These are phyloP conservation scores for Lepidurus arcticus DNA, from an alignment of 1,140 invertebrate species.

Conservation along the genomic window DNA sequence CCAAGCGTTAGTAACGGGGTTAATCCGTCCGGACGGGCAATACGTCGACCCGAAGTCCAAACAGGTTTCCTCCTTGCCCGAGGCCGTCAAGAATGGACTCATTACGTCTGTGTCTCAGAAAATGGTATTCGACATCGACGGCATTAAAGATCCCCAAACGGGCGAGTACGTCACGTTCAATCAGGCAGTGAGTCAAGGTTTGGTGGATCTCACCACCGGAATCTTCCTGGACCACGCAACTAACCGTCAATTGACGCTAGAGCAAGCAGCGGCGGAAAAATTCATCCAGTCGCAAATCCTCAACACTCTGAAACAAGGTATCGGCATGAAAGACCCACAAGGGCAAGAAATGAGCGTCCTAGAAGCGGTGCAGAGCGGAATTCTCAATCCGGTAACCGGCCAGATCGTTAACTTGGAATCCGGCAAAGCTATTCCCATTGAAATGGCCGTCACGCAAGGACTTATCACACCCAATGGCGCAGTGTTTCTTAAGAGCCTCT, in stretches of 20 bases:
- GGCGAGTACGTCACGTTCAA: constrained; percentile 81
- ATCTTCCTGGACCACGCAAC: constrained; percentile 67
- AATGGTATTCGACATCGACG: constrained; percentile 86
- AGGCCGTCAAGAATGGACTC: constrained; percentile 79
- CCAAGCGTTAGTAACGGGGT: constrained; percentile 71
- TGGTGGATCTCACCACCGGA: constrained; percentile 67
- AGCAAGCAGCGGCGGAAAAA: constrained; percentile 46
- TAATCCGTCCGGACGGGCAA: constrained; percentile 65
- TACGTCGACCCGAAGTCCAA: constrained; percentile 65
- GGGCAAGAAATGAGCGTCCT: constrained; percentile 71
- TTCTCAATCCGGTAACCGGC: constrained; percentile 79
- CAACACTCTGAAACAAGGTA: constrained; percentile 73
- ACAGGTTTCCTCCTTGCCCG: constrained; percentile 62
- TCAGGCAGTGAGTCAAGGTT: constrained; percentile 69
- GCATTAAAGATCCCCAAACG: constrained; percentile 75
- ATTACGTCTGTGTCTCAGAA: constrained; percentile 79
- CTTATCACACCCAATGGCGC: constrained; percentile 80
- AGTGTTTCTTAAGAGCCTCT: constrained; percentile 68
- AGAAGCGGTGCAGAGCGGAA: constrained; percentile 73
- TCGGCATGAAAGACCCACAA: constrained; percentile 64
- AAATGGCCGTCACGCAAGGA: constrained; percentile 75
- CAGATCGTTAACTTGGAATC: constrained; percentile 71
- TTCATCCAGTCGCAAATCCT: constrained; percentile 68
- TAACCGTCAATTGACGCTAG: constrained; percentile 64
- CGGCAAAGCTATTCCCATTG: constrained; percentile 69